A percentile compares a stretch with the other conserved stretches of the same genome.
Evolutionary conservation across 2,113 vertebrate genomes (phyloP).

Genomic region (Ahaetulla prasina): DNA sequence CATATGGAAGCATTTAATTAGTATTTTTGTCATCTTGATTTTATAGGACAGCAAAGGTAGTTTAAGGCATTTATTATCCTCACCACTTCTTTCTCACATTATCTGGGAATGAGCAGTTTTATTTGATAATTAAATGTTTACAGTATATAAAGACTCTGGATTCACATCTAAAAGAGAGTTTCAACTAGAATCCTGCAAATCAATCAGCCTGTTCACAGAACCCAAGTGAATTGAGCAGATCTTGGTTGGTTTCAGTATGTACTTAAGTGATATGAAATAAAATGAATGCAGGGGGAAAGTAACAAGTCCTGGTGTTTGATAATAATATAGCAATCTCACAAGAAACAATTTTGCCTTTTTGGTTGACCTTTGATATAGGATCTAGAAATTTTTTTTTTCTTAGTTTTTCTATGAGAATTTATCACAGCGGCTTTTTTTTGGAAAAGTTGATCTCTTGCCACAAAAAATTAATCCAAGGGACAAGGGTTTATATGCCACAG

Average conservation of each 20-base stretch:
- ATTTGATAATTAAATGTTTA: background rate
- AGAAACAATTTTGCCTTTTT: background rate
- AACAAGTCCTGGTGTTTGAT: background rate
- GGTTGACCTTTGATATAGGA: background rate
- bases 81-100: background rate
- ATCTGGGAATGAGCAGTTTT: background rate
- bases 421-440: background rate
- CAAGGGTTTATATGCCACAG: background rate
- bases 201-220: background rate
- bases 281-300: background rate
- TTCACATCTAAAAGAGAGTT: background rate
- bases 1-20: slow-evolving; percentile 6
- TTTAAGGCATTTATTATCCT: background rate
- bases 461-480: background rate
- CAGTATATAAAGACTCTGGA: background rate
- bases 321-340: background rate
- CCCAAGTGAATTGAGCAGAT: background rate
- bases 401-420: background rate
- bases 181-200: background rate
- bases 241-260: background rate
- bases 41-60: background rate
- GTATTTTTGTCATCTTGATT: background rate
- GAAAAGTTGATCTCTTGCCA: background rate
- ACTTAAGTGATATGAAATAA: background rate
- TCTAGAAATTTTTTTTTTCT: background rate